Evolutionary conservation across 2,888 invertebrate species (phyloP), one percentile per base, ranked within the genome.

Genomic region (Idaea dimidiata): DNA sequence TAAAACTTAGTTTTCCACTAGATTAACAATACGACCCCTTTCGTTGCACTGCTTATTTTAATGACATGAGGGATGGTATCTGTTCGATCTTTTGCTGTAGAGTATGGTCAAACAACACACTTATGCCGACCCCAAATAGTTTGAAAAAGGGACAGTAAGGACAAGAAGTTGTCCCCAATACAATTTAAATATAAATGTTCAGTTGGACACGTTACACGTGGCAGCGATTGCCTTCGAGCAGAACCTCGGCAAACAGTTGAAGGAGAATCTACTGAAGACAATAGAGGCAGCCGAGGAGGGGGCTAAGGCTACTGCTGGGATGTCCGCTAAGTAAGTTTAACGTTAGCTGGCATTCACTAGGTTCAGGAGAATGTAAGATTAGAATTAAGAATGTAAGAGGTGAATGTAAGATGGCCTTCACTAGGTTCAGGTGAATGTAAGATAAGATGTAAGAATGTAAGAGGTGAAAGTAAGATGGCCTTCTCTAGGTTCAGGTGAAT

Each of bases 191-290:
- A 24, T 24, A 5, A 24, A 57, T 68, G n/a, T 74, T 76, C 73
- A 94, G 95, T 75, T 95, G 66, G 95, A 95, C 76, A 91, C 94
- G 0, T 73, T 95, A 57, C 82, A 93, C 62, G 84, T 93, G 0
- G 93, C 93, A 0, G 84, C 87, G 0, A 77, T 78, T 56, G 84
- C 80, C 0, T 91, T 93, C 62, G 87, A 88, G 66, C 74, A 79
- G 6, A 82, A 84, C 66, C 8, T 88, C 54, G 65, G 62, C 0
- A 71, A 72, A 0, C 78, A 83, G 2, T 66, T 87, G 33, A 77
- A 77, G 32, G 78, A 77, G 1, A 75, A 88, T 24, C 73, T 93
- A 53, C 69, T 71, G 64, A 80, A 81, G 70, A 85, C 91, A 1
- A 79, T 78, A 0, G 79, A 80, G 10, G 91, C 91, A 0, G 93